Conservation (phyloP, 2,797 vertebrate species). For the Enteromius viviparus region DNA sequence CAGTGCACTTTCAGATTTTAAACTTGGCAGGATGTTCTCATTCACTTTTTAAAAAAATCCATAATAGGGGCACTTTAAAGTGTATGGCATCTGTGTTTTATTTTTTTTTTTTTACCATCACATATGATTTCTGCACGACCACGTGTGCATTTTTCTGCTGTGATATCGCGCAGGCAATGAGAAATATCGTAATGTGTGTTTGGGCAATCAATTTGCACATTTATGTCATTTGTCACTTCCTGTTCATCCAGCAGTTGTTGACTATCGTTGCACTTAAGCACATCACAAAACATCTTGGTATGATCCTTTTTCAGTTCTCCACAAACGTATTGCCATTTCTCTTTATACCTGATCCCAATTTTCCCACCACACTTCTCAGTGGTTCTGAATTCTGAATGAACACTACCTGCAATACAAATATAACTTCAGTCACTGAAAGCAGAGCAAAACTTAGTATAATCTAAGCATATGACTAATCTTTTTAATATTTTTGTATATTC, state of each 20-base stretch:
- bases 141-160: background rate
- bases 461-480: background rate
- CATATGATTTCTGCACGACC: rapidly evolving
- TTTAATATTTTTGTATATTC: background rate
- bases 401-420: background rate
- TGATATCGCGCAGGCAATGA: rapidly evolving
- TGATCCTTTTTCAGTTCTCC: rapidly evolving
- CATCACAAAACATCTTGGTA: background rate
- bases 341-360: background rate
- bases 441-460: background rate
- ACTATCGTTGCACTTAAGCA: background rate
- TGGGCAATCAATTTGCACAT: background rate
- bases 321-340: constrained; percentile 26
- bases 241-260: background rate
- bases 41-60: too few species aligned
- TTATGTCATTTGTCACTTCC: rapidly evolving
- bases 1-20: too few species aligned
- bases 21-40: too few species aligned
- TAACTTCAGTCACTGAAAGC: background rate
- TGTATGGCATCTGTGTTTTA: background rate
- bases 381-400: background rate
- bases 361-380: constrained; percentile 26
- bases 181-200: rapidly evolving
- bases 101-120: rapidly evolving
- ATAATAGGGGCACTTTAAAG: background rate